Base-by-base conservation (phyloP, 1,140 invertebrate genomes). In the Apis dorsata region DNA sequence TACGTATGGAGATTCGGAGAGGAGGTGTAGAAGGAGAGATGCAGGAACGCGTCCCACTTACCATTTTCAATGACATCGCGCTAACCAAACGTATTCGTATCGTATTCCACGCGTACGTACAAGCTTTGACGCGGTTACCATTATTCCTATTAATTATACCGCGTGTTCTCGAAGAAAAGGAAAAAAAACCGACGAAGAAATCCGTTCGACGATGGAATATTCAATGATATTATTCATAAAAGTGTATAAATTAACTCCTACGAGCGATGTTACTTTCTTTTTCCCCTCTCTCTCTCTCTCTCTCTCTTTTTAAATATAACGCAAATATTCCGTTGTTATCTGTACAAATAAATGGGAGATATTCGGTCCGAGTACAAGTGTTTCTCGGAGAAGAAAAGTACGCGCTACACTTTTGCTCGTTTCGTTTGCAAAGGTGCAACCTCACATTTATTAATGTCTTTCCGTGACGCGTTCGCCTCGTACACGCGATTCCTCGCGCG, bases 41-140 rank as follows among this genome's bases (percentile, higher is more conserved):
- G 75, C 59, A 68, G 57, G 63, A 88, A 86, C 87, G 87, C 91
- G 90, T 93, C 90, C 92, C 89, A 92, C 91, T 91, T 92, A 91
- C 89, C 86, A 89, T 87, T 89, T 87, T 87, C 81, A 85, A 82
- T 85, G 74, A 85, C 84, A 68, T 62, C 74, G 85, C 71, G 60
- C 53, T 62, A 86, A 83, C 65, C 74, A 85, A 78, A 85, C 62
- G 49, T 71, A 55, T 74, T 24, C 62, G 11, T 49, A 28, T n/a
- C 53, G 28, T 10, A 2, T 59, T 4, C 53, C 10, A 57, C 51
- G 34, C 34, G 11, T 34, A 34, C 24, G 4, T 17, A 21, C 51
- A 17, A 17, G 51, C 17, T 24, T 62, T 12, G 21, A 62, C 28
- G 28, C 28, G 28, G 28, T 34, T 4, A 34, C 34, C 34, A 34